Evolutionary conservation across 2,113 vertebrate genomes (phyloP), one percentile per base, ranked within the genome.

Genomic region (Taurulus bubalis): DNA sequence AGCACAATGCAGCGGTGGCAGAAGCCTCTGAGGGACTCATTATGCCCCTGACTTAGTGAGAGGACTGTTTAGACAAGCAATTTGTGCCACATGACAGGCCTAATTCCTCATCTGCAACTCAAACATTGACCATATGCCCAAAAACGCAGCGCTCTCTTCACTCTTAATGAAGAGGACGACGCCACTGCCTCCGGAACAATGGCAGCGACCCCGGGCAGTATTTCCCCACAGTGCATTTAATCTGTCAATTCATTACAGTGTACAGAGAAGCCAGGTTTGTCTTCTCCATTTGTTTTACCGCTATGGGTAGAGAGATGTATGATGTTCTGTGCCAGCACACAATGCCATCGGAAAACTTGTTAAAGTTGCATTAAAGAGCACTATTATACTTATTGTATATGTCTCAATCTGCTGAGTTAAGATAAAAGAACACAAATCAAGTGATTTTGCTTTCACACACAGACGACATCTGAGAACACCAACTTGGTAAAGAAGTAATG

Each of bases 21-120:
- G 30, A 62, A 55, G 74, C 80, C 90, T 81, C 83, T 18, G 73
- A 77, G 91, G 84, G 83, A 51, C 71, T 91, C 83, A 87, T 91
- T 90, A 89, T 67, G 69, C 45, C 65, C 53, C 76, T n/a, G 56
- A 85, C 67, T 34, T 75, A 60, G 71, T 72, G 64, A 79, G 72
- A 24, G 24, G 71, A 82, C 82, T 80, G 71, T 91, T 94, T 84
- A 87, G 88, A 91, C 84, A 83, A 85, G 84, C 77, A 89, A 85
- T 89, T 81, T 82, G 82, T 77, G 73, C 70, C 69, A 84, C 85
- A 83, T 87, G 85, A 92, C 89, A 82, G 80, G 12, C 42, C 70
- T 73, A 22, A 90, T 86, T 84, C 74, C 80, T 85, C 80, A 63
- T 80, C 74, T 53, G 71, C 78, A 79, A 58, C 85, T 87, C 51